These are phyloP conservation scores for Eulithis testata DNA, from an alignment of 2,888 invertebrate genomes.

Conservation along the genomic window DNA sequence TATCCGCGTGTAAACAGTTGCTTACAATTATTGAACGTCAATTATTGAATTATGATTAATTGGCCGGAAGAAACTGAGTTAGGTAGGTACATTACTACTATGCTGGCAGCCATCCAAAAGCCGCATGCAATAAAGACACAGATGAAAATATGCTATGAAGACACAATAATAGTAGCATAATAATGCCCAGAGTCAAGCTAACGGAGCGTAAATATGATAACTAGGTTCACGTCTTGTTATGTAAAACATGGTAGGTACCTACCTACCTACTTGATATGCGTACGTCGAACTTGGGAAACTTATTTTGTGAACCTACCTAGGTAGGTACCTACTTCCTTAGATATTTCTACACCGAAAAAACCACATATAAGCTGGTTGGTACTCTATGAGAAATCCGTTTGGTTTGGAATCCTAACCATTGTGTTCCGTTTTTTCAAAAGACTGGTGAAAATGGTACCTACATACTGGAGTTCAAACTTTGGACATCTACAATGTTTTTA, in stretches of 20 bases:
- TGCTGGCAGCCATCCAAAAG: conserved; percentile 29
- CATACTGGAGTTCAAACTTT: no score
- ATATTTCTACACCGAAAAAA: no score
- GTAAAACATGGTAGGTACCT: conserved; percentile 9
- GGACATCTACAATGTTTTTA: no score
- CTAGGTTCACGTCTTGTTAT: conserved; percentile 32
- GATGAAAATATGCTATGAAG: conserved; percentile 48
- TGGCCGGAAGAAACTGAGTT: conserved; percentile 50
- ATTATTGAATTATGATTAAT: conserved; percentile 70
- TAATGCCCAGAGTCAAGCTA: conserved; percentile 55
- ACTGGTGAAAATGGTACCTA: no score
- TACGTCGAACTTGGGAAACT: conserved; percentile 1
- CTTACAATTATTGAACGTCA: no score
- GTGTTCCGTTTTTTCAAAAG: no score
- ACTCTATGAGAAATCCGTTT: no score
- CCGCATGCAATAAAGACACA: conserved; percentile 33
- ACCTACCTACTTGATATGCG: neutral
- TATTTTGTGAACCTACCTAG: neutral
- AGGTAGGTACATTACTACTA: conserved; percentile 25
- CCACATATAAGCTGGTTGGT: no score
- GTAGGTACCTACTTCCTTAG: neutral
- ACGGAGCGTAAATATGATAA: conserved; percentile 54
- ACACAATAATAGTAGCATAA: conserved; percentile 61
- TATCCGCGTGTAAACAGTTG: no score
- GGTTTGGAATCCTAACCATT: no score